These are phyloP conservation scores for Acipenser transmontanus DNA, from an alignment of 2,797 vertebrate genomes.

Conservation along the genomic window DNA sequence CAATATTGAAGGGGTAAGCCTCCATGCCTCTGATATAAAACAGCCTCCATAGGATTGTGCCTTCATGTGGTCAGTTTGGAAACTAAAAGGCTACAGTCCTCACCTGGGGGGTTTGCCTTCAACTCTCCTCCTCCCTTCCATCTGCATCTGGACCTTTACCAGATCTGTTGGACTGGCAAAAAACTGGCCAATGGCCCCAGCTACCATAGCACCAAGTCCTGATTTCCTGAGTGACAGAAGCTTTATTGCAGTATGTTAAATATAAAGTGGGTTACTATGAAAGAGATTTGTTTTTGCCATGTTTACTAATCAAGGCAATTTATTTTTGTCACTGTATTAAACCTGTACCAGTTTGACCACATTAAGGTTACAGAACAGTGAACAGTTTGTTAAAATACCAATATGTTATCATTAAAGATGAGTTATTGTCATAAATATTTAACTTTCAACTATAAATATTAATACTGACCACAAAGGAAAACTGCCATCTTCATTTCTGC, in stretches of 20 bases:
- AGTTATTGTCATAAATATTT: neutral
- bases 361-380: no score
- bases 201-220: slow-evolving; percentile 62
- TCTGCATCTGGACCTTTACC: slow-evolving; percentile 83
- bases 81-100: neutral
- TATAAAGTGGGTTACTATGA: no score
- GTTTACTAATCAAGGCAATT: no score
- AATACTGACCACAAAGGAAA: slow-evolving; percentile 70
- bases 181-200: slow-evolving; percentile 73
- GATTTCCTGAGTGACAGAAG: slow-evolving; percentile 59
- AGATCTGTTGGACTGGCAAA: slow-evolving; percentile 74
- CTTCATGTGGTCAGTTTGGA: neutral
- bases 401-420: no score
- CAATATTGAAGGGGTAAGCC: no score
- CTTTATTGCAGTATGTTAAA: neutral
- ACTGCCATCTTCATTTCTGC: slow-evolving; percentile 53
- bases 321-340: no score
- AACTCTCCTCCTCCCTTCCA: slow-evolving; percentile 69
- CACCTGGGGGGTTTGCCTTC: slow-evolving; percentile 69
- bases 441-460: neutral
- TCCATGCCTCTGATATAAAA: no score
- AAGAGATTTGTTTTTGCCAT: no score
- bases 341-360: no score
- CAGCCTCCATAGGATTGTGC: no score
- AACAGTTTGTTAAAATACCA: no score